These are phyloP conservation scores for Paguma larvata DNA, from an alignment of 2,797 vertebrate genomes.

Conservation along the genomic window DNA sequence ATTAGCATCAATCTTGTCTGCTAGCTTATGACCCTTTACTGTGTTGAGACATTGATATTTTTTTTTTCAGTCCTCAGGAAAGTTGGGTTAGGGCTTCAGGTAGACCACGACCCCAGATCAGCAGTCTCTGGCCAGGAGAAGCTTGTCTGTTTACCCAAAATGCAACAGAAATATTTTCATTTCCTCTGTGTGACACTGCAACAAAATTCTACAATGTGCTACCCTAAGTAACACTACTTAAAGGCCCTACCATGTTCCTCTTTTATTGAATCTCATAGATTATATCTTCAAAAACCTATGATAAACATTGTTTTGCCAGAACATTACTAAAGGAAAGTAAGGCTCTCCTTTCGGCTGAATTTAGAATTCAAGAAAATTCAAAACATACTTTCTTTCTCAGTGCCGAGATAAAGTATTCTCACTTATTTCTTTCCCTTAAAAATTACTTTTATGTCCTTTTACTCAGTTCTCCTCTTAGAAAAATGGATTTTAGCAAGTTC, in stretches of 20 bases:
- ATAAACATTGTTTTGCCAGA: background rate
- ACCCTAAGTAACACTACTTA: background rate
- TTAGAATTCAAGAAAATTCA: background rate
- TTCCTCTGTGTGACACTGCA: background rate
- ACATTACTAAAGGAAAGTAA: background rate
- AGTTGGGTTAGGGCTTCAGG: background rate
- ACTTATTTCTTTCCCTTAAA: background rate
- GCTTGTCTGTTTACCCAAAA: background rate
- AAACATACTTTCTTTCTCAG: background rate
- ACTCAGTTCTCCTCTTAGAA: background rate
- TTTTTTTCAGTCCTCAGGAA: background rate
- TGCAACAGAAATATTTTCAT: background rate
- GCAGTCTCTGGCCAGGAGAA: background rate
- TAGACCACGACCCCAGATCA: background rate
- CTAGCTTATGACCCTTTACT: background rate
- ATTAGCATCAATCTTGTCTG: background rate
- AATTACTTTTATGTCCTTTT: background rate
- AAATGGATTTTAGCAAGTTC: slow-evolving; percentile 12
- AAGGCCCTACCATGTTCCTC: background rate
- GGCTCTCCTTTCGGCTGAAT: background rate
- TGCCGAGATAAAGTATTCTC: background rate
- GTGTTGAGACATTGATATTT: background rate
- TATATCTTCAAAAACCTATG: background rate
- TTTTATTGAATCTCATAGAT: background rate
- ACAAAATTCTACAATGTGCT: background rate